A percentile compares a stretch with the other conserved stretches of the same genome.
Conservation (phyloP, 2,113 vertebrate genomes). For the Pelvicachromis taeniatus region DNA sequence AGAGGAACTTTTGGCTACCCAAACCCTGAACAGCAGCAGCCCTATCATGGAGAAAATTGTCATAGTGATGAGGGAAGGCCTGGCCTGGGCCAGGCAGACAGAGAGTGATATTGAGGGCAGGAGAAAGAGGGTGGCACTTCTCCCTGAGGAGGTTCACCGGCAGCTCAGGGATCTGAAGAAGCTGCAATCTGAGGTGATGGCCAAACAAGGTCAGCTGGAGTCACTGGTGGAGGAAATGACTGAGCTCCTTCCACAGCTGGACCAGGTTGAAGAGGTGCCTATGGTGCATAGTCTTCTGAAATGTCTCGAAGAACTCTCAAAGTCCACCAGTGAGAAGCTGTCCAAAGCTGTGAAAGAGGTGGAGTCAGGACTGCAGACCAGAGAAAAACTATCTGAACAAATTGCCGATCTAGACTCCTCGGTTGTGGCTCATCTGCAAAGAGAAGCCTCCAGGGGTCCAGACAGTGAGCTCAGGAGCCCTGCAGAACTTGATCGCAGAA, state of each 20-base stretch:
- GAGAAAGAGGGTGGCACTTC: conserved; percentile 71
- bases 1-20: conserved; percentile 48
- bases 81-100: conserved; percentile 77
- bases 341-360: conserved; percentile 72
- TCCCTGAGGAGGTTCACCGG: conserved; percentile 78
- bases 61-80: conserved; percentile 73
- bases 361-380: conserved; percentile 80
- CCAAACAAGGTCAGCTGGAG: conserved; percentile 72
- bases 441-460: conserved; percentile 34
- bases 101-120: conserved; percentile 63
- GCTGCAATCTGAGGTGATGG: conserved; percentile 70
- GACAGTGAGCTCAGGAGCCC: conserved; percentile 19
- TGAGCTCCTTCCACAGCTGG: conserved; percentile 61
- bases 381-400: conserved; percentile 76
- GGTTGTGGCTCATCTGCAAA: conserved; percentile 61
- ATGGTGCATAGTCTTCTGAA: conserved; percentile 70
- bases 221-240: conserved; percentile 71
- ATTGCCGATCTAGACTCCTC: conserved; percentile 77
- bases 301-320: conserved; percentile 75
- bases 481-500: conserved; percentile 62
- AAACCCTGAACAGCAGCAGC: conserved; percentile 47
- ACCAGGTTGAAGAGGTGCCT: conserved; percentile 69
- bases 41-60: conserved; percentile 70
- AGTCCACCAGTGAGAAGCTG: conserved; percentile 75
- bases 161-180: conserved; percentile 81